Base-by-base conservation (phyloP, 2,888 invertebrate genomes). In the Netelia inedita region DNA sequence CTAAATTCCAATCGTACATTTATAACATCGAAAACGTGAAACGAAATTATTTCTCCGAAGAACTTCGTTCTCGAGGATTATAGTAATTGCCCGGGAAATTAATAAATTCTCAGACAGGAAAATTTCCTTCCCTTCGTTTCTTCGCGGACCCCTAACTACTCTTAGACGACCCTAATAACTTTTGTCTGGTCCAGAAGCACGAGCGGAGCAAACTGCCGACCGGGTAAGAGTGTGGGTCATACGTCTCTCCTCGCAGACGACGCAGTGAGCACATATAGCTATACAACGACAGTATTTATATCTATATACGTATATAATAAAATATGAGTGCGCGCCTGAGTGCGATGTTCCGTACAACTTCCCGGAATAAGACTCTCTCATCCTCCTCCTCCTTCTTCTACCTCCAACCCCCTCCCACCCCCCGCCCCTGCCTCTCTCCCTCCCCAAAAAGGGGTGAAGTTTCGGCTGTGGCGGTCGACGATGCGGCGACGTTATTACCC, bases 401-500 rank as follows among this genome's bases (percentile, higher is more conserved):
- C 35, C 6, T 61, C 75, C 71, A 74, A 84, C 1, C 6, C 35
- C 6, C 35, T 35, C 1, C 6, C 35, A 5, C 35, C 6, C 74
- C 59, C 61, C 46, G 19, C 50, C 9, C 23, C 6, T 41, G 16
- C 41, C 59, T 53, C 46, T 16, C 50, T 6, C 23, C 6, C 35
- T 11, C 41, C 69, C 75, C 71, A 78, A 84, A 85, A 86, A 86
- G 81, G 86, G 86, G 85, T 87, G 85, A 87, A 85, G 53, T 78
- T 87, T 82, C 59, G 66, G 75, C 65, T 69, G 66, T 55, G 50
- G 63, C 69, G 65, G 83, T 69, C 79, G 75, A 53, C 71, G 83
- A 83, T 84, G 84, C 76, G 83, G 85, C 85, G 79, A 76, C 82
- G 86, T 87, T 86, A 88, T 85, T 85, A 86, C 85, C 88, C 86